Evolutionary conservation across 2,797 vertebrate genomes (phyloP), one percentile per base, ranked within the genome.

Genomic region (Phrynocephalus vlangalii): DNA sequence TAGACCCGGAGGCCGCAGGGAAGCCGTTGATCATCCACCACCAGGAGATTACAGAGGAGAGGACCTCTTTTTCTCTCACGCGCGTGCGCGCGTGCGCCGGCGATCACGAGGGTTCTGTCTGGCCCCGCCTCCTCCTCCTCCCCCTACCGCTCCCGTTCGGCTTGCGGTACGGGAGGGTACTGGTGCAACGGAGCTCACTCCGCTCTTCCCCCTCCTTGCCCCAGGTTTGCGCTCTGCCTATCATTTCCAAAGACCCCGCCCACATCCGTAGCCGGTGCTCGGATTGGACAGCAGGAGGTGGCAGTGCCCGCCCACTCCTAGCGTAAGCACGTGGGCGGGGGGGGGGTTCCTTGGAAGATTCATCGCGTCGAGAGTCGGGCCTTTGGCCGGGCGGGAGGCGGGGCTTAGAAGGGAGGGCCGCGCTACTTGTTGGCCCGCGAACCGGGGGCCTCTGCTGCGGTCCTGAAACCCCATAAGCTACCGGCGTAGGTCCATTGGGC

Each of bases 1-100:
- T 91, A 83, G 44, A 72, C 66, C 38, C 88, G 28, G 52, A 56
- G 52, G 70, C 70, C 70, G 2, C n/a, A 33, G 72, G 72, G 28
- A 33, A 33, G 33, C 33, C 33, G 30, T 30, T 28, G 72, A 73
- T 7, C 30, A 33, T 18, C 33, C 20, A 63, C 52, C 52, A 13
- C 52, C 52, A 13, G 52, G 66, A 68, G 67, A 44, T 33, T 82
- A 15, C 38, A 44, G 38, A 44, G 63, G 24, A n/a, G 38, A 44
- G 63, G 24, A n/a, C 38, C 81, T 82, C 67, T 16, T 38, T 72
- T n/a, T 83, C 71, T 22, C 68, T 56, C 52, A 71, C 48, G 18
- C 56, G 26, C 72, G 24, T 24, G 22, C 72, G 6, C 38, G 38
- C 38, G 22, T 16, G 6, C 38, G 38, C 38, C 38, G 72, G 30